phyloP scores from a whole-genome alignment of 2,888 invertebrate genomes.

The Cantharis rustica region DNA sequence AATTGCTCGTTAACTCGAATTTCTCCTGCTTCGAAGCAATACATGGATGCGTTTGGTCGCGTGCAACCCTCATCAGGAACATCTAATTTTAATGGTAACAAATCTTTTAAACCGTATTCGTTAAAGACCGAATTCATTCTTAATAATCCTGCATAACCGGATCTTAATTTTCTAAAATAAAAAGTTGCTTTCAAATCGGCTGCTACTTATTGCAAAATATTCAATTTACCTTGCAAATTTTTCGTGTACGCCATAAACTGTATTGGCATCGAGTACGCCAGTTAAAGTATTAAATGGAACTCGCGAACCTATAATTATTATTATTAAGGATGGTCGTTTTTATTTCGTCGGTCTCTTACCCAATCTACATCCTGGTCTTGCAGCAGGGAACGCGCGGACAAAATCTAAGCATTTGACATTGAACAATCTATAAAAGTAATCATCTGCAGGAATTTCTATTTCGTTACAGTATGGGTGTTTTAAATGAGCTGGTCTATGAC shows the following conservation, averaged over 20 bases:
- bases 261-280: slow-evolving; percentile 85
- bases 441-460: slow-evolving; percentile 85
- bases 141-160: slow-evolving; percentile 80
- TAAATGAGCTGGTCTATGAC: slow-evolving; percentile 77
- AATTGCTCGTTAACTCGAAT: slow-evolving; percentile 92
- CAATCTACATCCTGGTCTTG: slow-evolving; percentile 84
- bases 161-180: slow-evolving; percentile 71
- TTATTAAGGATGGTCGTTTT: background rate
- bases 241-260: slow-evolving; percentile 87
- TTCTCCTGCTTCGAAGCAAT: slow-evolving; percentile 92
- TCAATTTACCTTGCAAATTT: slow-evolving; percentile 70
- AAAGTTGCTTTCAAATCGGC: background rate
- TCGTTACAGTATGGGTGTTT: slow-evolving; percentile 93
- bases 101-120: slow-evolving; percentile 84
- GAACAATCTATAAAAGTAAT: slow-evolving; percentile 86
- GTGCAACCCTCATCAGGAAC: slow-evolving; percentile 93
- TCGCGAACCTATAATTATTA: slow-evolving; percentile 69
- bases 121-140: slow-evolving; percentile 89
- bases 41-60: slow-evolving; percentile 86
- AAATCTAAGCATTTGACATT: slow-evolving; percentile 88
- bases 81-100: slow-evolving; percentile 84
- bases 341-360: slow-evolving; percentile 58
- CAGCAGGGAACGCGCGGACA: slow-evolving; percentile 85
- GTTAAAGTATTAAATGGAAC: slow-evolving; percentile 86
- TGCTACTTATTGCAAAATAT: background rate